These are phyloP conservation scores for Volucella inanis DNA, from an alignment of 2,888 invertebrate genomes.

Conservation along the genomic window DNA sequence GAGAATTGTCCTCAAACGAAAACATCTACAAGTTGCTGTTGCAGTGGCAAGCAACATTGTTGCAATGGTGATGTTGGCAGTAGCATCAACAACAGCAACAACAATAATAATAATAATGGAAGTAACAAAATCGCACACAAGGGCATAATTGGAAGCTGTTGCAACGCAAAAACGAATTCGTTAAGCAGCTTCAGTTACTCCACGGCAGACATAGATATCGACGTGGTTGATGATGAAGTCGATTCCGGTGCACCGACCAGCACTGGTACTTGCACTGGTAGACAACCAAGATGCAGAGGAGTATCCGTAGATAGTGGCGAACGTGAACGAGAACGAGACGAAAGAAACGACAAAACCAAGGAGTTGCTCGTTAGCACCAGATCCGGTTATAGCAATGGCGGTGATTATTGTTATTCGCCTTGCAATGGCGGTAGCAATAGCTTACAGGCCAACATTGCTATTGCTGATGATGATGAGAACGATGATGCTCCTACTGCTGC, in stretches of 20 bases:
- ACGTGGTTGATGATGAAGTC: slow-evolving; percentile 76
- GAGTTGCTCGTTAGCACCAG: slow-evolving; percentile 60
- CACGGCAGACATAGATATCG: slow-evolving; percentile 75
- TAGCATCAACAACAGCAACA: slow-evolving; percentile 79
- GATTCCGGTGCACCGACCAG: slow-evolving; percentile 62
- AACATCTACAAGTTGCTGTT: slow-evolving; percentile 75
- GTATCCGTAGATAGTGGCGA: slow-evolving; percentile 35
- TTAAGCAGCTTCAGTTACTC: slow-evolving; percentile 77
- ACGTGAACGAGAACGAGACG: slow-evolving; percentile 40
- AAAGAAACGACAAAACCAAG: slow-evolving; percentile 52
- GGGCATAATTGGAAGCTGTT: slow-evolving; percentile 69
- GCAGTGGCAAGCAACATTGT: slow-evolving; percentile 64
- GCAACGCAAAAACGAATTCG: slow-evolving; percentile 68
- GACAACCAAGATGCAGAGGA: slow-evolving; percentile 64
- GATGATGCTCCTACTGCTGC: slow-evolving; percentile 27
- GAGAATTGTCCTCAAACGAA: slow-evolving; percentile 75
- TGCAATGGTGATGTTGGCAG: slow-evolving; percentile 57
- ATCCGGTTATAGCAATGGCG: slow-evolving; percentile 66
- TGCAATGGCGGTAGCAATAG: slow-evolving; percentile 69
- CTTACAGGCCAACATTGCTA: slow-evolving; percentile 46
- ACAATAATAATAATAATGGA: slow-evolving; percentile 78
- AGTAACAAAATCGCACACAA: slow-evolving; percentile 71
- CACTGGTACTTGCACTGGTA: slow-evolving; percentile 66
- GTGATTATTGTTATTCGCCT: slow-evolving; percentile 66
- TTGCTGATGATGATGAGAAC: slow-evolving; percentile 13